phyloP scores from a whole-genome alignment of 2,888 invertebrate species.

The Lymantria dispar region DNA sequence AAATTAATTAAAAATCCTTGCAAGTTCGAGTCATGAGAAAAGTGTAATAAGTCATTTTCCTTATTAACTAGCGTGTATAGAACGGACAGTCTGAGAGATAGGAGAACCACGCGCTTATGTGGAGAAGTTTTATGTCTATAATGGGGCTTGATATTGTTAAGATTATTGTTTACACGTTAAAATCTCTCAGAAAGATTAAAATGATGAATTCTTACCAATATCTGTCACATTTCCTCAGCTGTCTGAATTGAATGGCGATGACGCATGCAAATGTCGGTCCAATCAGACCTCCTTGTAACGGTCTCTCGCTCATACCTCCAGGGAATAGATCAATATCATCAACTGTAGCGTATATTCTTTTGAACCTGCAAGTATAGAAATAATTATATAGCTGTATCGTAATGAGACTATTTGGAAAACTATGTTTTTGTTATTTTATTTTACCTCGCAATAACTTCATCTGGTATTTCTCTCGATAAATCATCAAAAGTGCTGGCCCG shows the following conservation, averaged over 20 bases:
- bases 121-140: no score
- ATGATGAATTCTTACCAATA: constrained; percentile 87
- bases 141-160: no score
- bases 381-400: no score
- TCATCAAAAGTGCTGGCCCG: constrained; percentile 93
- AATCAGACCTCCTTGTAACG: constrained; percentile 94
- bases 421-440: no score
- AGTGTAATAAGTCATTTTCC: no score
- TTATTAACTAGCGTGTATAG: no score
- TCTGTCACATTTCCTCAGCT: constrained; percentile 95
- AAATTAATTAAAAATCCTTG: no score
- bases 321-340: constrained; percentile 98
- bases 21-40: no score
- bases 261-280: constrained; percentile 98
- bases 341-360: constrained; percentile 92
- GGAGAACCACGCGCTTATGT: no score
- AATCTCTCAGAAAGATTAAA: neutral
- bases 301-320: constrained; percentile 95
- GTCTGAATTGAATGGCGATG: constrained; percentile 96
- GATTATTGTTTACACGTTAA: neutral
- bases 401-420: no score
- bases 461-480: constrained; percentile 92
- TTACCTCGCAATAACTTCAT: constrained; percentile 88
- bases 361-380: constrained; percentile 73
- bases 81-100: no score